A percentile compares a stretch with the other conserved stretches of the same genome.
These are phyloP conservation scores for Gila orcuttii DNA, from an alignment of 2,113 vertebrate genomes.

Conservation along the genomic window DNA sequence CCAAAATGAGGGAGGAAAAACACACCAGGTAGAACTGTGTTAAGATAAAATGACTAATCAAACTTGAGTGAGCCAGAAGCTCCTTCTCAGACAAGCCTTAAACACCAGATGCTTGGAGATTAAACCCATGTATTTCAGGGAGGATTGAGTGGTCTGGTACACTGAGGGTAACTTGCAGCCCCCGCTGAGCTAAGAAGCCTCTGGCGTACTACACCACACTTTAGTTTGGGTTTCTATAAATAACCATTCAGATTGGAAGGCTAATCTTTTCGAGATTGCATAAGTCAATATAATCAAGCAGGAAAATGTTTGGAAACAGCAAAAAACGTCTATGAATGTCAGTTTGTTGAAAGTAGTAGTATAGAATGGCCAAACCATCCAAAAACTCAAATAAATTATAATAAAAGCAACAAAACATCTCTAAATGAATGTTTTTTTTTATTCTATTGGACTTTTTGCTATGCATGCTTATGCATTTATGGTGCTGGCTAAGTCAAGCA, in stretches of 20 bases:
- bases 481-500: too few relatives aligned
- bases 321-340: not conserved
- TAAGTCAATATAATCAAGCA: conserved; percentile 15
- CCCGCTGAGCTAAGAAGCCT: conserved; percentile 26
- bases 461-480: not conserved
- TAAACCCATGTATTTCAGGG: conserved; percentile 66
- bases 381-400: not conserved
- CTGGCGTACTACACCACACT: conserved; percentile 10
- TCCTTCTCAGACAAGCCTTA: conserved; percentile 2
- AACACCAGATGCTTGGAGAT: conserved; percentile 9
- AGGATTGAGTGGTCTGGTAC: conserved; percentile 73
- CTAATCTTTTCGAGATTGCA: conserved; percentile 36
- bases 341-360: not conserved
- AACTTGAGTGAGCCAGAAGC: not conserved
- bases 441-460: not conserved
- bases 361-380: not conserved
- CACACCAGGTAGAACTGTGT: not conserved
- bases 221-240: conserved; percentile 42
- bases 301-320: not conserved
- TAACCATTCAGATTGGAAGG: conserved; percentile 27
- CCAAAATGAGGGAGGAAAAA: not conserved
- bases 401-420: not conserved
- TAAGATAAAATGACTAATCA: conserved; percentile 10
- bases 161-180: conserved; percentile 52
- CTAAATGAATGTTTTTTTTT: not conserved